These are phyloP conservation scores for Pipistrellus pygmaeus DNA, from an alignment of 2,797 vertebrate genomes.

Conservation along the genomic window DNA sequence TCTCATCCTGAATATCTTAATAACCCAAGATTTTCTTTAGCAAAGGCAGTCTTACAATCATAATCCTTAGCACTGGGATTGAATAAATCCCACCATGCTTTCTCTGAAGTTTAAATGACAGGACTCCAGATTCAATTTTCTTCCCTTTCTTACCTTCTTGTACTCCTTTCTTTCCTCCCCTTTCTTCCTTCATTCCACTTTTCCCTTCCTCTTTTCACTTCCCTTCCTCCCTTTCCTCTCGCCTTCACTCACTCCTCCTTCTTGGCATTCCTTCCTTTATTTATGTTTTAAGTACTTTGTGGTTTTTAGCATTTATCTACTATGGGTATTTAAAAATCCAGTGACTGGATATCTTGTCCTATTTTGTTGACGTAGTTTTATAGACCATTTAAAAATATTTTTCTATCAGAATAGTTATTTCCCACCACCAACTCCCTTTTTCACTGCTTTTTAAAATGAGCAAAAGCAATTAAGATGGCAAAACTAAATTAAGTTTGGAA, in stretches of 20 bases:
- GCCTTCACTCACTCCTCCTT: background rate
- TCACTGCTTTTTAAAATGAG: conserved; percentile 59
- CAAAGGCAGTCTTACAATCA: conserved; percentile 83
- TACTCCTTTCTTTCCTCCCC: background rate
- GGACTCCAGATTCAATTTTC: background rate
- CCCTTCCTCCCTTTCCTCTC: background rate
- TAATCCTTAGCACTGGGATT: conserved; percentile 82
- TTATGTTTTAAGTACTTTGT: conserved; percentile 78
- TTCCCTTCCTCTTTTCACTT: background rate
- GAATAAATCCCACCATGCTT: conserved; percentile 29
- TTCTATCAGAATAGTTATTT: conserved; percentile 58
- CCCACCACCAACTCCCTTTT: background rate
- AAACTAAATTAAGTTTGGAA: conserved; percentile 33
- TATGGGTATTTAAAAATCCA: conserved; percentile 69
- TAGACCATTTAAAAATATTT: conserved; percentile 76
- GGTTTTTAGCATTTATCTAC: conserved; percentile 78
- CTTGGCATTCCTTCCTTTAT: background rate
- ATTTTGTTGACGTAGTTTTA: conserved; percentile 83
- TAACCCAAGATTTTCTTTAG: conserved; percentile 84
- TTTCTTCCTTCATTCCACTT: background rate
- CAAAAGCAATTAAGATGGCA: background rate
- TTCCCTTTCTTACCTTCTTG: background rate
- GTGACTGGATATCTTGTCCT: conserved; percentile 65
- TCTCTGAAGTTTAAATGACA: conserved; percentile 59
- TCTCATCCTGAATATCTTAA: conserved; percentile 83